These are phyloP conservation scores for Diprion similis DNA, from an alignment of 1,140 invertebrate species.

Conservation along the genomic window DNA sequence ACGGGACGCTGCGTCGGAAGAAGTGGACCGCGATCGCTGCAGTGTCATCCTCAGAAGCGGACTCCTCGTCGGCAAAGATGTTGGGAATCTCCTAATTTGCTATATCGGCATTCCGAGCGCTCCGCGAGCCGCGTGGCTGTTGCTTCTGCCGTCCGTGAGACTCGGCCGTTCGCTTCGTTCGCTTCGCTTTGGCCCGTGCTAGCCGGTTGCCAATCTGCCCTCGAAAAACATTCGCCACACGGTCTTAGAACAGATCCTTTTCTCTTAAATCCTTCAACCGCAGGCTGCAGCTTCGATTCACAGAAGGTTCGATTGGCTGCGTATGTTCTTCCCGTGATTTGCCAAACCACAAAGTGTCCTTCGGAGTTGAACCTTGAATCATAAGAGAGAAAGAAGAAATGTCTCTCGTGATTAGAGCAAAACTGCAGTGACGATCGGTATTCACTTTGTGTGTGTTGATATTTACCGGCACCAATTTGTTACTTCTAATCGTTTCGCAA, in stretches of 20 bases:
- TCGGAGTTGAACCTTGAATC: too few relatives aligned
- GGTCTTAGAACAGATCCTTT: too few relatives aligned
- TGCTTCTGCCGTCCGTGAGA: conserved; percentile 46
- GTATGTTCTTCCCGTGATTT: too few relatives aligned
- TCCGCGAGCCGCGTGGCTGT: conserved; percentile 32
- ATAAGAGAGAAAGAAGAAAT: too few relatives aligned
- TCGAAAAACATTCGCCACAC: conserved; percentile 52
- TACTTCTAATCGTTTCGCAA: background rate
- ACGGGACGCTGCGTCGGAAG: background rate
- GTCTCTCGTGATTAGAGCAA: too few relatives aligned
- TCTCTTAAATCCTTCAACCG: too few relatives aligned
- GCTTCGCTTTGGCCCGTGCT: conserved; percentile 33
- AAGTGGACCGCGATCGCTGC: background rate
- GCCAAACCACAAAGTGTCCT: too few relatives aligned
- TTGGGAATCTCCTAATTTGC: conserved; percentile 58
- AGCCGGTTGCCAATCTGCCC: conserved; percentile 45
- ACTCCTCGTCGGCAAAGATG: background rate
- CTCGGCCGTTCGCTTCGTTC: conserved; percentile 24
- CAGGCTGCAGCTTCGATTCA: too few relatives aligned
- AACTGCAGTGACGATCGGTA: too few relatives aligned
- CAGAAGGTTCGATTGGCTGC: too few relatives aligned
- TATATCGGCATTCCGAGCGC: conserved; percentile 54
- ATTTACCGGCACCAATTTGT: background rate
- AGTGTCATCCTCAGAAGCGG: background rate
- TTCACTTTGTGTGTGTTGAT: too few relatives aligned